phyloP scores from a whole-genome alignment of 2,797 vertebrate genomes.

The Acestrorhynchus altus region DNA sequence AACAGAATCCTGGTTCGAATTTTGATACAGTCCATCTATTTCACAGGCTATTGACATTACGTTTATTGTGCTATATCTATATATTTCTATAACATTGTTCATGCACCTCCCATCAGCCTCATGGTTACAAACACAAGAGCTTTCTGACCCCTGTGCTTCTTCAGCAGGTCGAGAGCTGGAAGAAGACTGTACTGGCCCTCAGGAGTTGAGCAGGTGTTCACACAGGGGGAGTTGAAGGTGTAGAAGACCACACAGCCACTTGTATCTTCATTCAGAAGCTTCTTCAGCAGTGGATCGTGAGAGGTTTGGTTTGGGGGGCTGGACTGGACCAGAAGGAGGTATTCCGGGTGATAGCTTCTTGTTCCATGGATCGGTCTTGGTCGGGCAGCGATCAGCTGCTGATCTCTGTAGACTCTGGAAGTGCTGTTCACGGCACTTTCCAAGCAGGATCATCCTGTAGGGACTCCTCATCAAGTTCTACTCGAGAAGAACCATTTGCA shows the following conservation, averaged over 20 bases:
- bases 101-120: background rate
- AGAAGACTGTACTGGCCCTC: background rate
- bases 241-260: slow-evolving; percentile 2
- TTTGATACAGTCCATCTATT: too few relatives aligned
- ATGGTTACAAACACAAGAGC: background rate
- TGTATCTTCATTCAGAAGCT: background rate
- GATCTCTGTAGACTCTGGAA: background rate
- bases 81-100: background rate
- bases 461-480: background rate
- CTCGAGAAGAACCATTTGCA: background rate
- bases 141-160: background rate
- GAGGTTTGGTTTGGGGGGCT: background rate
- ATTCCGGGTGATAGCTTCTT: background rate
- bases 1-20: too few relatives aligned
- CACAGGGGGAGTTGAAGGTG: slow-evolving; percentile 10
- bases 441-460: background rate
- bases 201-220: background rate
- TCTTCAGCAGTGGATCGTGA: background rate
- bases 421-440: background rate
- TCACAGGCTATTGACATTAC: too few relatives aligned
- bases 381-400: background rate
- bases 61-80: too few relatives aligned
- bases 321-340: background rate
- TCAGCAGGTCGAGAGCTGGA: background rate
- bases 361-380: background rate